A percentile compares a stretch with the other conserved stretches of the same genome.
phyloP scores from a whole-genome alignment of 30 jellyfish, hydroid and myxozoan genomes.

The Turritopsis rubra region DNA sequence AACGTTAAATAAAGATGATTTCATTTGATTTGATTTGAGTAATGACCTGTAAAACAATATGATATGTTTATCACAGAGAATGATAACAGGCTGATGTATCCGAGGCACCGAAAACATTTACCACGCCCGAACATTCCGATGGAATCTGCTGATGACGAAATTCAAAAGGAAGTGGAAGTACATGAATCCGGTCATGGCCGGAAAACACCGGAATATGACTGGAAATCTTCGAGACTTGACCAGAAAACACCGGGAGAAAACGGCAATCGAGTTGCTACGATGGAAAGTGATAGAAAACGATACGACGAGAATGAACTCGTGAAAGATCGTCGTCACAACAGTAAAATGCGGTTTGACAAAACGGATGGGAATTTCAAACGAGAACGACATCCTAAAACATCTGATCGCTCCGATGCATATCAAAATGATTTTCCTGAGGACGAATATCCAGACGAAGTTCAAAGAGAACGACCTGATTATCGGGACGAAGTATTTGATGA shows the following conservation, averaged over 20 bases:
- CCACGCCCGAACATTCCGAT: background rate
- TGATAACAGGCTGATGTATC: background rate
- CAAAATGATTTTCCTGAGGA: too few species aligned
- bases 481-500: background rate
- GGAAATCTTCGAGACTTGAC: background rate
- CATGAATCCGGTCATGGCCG: background rate
- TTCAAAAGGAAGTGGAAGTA: too few species aligned
- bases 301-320: background rate
- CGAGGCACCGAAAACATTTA: background rate
- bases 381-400: background rate
- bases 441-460: background rate
- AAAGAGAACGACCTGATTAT: background rate
- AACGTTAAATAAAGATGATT: too few species aligned
- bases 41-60: too few species aligned
- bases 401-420: background rate
- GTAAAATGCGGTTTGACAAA: background rate
- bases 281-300: background rate
- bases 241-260: background rate
- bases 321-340: background rate
- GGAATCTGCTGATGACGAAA: background rate
- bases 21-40: too few species aligned
- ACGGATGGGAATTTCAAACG: background rate
- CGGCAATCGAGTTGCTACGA: background rate
- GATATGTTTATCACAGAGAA: background rate
- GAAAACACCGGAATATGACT: background rate